phyloP scores from a whole-genome alignment of 2,888 invertebrate genomes.

The Sesia apiformis region DNA sequence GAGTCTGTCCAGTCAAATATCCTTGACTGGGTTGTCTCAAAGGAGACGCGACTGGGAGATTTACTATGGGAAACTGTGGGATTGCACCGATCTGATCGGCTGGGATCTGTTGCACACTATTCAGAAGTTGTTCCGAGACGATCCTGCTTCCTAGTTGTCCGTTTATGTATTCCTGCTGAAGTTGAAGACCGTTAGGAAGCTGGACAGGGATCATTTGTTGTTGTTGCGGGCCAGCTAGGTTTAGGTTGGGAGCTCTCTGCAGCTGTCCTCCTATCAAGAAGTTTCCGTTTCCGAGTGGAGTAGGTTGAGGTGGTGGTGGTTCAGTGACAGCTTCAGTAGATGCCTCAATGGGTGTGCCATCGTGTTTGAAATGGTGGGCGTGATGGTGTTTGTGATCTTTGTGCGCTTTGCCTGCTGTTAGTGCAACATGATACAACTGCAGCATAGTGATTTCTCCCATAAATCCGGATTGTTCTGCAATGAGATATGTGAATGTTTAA shows the following conservation, averaged over 20 bases:
- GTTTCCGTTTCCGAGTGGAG: constrained; percentile 66
- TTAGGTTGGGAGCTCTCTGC: constrained; percentile 72
- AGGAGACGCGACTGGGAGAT: constrained; percentile 20
- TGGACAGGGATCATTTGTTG: constrained; percentile 62
- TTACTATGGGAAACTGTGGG: constrained; percentile 19
- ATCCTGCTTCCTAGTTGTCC: constrained; percentile 77
- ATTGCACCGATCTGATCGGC: constrained; percentile 17
- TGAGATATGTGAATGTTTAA: background rate
- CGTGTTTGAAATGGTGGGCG: constrained; percentile 85
- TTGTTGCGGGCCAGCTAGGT: constrained; percentile 51
- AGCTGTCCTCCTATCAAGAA: constrained; percentile 78
- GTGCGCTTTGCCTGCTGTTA: constrained; percentile 90
- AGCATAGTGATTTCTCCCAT: constrained; percentile 86
- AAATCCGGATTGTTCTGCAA: constrained; percentile 76
- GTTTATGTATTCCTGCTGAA: constrained; percentile 75
- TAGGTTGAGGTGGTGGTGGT: constrained; percentile 56
- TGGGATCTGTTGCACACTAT: constrained; percentile 33
- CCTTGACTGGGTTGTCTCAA: background rate
- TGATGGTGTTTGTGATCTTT: constrained; percentile 92
- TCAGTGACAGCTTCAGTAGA: constrained; percentile 75
- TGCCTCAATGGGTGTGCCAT: constrained; percentile 77
- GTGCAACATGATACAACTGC: constrained; percentile 85
- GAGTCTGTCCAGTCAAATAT: constrained; percentile 20
- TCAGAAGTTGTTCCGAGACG: constrained; percentile 73
- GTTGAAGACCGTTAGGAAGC: constrained; percentile 61